These are phyloP conservation scores for Myripristis jacobus DNA, from an alignment of 2,797 vertebrate genomes.

Conservation along the genomic window DNA sequence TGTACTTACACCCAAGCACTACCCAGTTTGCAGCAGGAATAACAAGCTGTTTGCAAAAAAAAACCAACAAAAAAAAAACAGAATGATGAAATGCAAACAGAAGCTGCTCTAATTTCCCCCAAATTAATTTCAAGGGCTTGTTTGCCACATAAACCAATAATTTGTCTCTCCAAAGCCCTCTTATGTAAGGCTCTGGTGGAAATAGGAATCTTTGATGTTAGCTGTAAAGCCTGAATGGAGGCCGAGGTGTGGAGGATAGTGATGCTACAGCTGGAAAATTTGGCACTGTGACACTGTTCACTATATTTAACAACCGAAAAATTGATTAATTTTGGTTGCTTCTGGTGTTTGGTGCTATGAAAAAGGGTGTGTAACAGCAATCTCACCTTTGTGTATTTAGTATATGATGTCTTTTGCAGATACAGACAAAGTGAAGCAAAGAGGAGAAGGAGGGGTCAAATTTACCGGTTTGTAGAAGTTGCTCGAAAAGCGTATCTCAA, in stretches of 20 bases:
- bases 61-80: too few relatives aligned
- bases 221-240: constrained; percentile 25
- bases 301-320: too few relatives aligned
- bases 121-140: constrained; percentile 66
- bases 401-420: too few relatives aligned
- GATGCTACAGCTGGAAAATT: neutral
- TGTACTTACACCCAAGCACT: constrained; percentile 26
- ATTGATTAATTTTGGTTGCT: too few relatives aligned
- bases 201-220: constrained; percentile 58
- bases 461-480: too few relatives aligned
- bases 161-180: constrained; percentile 56
- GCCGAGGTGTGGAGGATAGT: neutral
- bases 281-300: too few relatives aligned
- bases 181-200: constrained; percentile 43
- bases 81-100: constrained; percentile 53
- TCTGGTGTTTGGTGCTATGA: too few relatives aligned
- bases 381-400: too few relatives aligned
- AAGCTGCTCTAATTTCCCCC: constrained; percentile 59
- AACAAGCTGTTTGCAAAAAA: constrained; percentile 39
- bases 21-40: constrained; percentile 27
- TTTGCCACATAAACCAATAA: constrained; percentile 56
- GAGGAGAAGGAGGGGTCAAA: too few relatives aligned
- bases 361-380: too few relatives aligned
- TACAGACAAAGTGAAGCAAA: too few relatives aligned
- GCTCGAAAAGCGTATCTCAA: too few relatives aligned